These are phyloP conservation scores for Allygus modestus DNA, from an alignment of 2,888 invertebrate species.

Conservation along the genomic window DNA sequence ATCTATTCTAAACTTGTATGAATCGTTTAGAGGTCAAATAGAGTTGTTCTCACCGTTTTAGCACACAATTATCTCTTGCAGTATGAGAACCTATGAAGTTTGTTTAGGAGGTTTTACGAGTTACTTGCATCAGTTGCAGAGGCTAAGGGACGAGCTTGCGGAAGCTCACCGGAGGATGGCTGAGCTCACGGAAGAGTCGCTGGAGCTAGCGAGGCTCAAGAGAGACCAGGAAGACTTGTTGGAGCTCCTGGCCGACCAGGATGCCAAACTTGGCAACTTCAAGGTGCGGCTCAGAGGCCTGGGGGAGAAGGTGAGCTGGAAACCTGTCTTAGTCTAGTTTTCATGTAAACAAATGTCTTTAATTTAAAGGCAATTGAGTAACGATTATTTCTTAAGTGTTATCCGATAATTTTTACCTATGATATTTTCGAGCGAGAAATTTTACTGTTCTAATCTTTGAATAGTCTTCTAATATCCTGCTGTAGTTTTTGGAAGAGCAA, in stretches of 20 bases:
- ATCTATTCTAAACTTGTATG: no score
- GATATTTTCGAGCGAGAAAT: not conserved
- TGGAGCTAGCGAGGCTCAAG: conserved; percentile 82
- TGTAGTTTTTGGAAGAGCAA: no score
- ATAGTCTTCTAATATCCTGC: no score
- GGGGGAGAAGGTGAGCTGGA: conserved; percentile 77
- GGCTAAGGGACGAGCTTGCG: conserved; percentile 36
- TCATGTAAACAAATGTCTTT: not conserved
- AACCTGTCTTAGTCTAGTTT: no score
- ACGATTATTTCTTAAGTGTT: not conserved
- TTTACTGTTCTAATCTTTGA: no score
- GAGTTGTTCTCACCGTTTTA: no score
- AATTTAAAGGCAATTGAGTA: not conserved
- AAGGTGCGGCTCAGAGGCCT: conserved; percentile 78
- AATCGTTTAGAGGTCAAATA: no score
- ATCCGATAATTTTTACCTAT: not conserved
- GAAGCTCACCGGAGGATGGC: conserved; percentile 58
- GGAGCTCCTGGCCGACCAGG: conserved; percentile 94
- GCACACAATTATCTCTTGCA: no score
- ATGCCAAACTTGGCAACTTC: conserved; percentile 82
- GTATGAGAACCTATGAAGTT: no score
- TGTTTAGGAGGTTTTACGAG: no score
- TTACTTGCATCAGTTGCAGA: conserved; percentile 39
- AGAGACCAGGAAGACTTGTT: conserved; percentile 97
- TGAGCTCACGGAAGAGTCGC: conserved; percentile 27